These are phyloP conservation scores for Bombus cullumanus DNA, from an alignment of 1,140 invertebrate genomes.

Conservation along the genomic window DNA sequence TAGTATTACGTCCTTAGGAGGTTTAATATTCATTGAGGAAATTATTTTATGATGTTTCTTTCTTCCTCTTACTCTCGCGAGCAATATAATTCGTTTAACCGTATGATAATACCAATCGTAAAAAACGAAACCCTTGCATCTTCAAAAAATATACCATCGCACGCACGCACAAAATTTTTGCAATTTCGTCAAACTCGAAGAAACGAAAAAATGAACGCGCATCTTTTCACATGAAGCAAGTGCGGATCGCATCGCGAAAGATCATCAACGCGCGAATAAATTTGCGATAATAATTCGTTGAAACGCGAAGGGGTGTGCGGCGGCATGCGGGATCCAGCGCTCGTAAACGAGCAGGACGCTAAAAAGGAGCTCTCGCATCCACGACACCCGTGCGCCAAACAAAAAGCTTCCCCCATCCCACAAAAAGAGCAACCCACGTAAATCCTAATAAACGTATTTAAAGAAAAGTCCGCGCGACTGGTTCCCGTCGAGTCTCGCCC, in stretches of 20 bases:
- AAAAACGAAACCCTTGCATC: too few relatives aligned
- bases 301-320: neutral
- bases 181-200: too few relatives aligned
- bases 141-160: too few relatives aligned
- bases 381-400: too few relatives aligned
- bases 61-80: too few relatives aligned
- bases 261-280: neutral
- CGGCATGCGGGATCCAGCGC: neutral
- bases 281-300: neutral
- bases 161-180: too few relatives aligned
- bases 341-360: neutral
- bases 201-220: too few relatives aligned
- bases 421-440: conserved; percentile 16
- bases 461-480: conserved; percentile 25
- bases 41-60: too few relatives aligned
- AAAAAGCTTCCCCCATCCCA: neutral
- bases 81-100: too few relatives aligned
- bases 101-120: too few relatives aligned
- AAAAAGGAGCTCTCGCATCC: neutral
- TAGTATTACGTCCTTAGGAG: too few relatives aligned
- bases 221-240: neutral
- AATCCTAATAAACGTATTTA: conserved; percentile 57
- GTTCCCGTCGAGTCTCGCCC: neutral
- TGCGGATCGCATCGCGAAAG: neutral
- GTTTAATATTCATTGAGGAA: too few relatives aligned